phyloP scores from a whole-genome alignment of 30 jellyfish, hydroid and myxozoan genomes.

The Phacellophora camtschatica region DNA sequence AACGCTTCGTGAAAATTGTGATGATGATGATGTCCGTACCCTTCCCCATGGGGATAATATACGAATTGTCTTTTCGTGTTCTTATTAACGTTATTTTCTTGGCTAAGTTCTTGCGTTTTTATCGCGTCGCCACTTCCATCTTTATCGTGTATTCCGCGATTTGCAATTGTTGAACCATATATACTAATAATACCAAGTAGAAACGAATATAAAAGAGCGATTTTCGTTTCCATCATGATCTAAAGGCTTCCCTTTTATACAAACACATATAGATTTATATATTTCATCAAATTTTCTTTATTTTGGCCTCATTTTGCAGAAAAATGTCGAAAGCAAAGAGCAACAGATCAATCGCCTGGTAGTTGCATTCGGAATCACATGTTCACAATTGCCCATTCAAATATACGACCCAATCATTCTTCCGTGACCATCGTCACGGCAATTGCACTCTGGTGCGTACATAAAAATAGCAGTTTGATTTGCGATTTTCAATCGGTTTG shows the following conservation, averaged over 20 bases:
- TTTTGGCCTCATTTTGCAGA: neutral
- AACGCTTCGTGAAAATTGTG: constrained; percentile 31
- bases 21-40: constrained; percentile 57
- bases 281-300: too few relatives aligned
- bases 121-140: neutral
- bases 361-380: constrained; percentile 62
- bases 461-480: neutral
- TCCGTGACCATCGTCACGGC: constrained; percentile 51
- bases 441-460: neutral
- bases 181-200: neutral
- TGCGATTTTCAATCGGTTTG: neutral
- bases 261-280: too few relatives aligned
- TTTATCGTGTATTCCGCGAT: constrained; percentile 1
- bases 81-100: neutral
- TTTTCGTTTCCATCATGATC: constrained; percentile 1
- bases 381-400: constrained; percentile 57
- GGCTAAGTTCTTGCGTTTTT: neutral
- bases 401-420: constrained; percentile 27
- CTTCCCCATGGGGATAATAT: constrained; percentile 79
- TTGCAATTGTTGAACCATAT: constrained; percentile 18
- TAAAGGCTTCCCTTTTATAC: too few relatives aligned
- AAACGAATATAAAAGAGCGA: neutral
- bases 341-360: constrained; percentile 33
- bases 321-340: neutral
- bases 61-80: constrained; percentile 86